Conservation (phyloP, 2,113 vertebrate genomes). For the Parotia lawesii region DNA sequence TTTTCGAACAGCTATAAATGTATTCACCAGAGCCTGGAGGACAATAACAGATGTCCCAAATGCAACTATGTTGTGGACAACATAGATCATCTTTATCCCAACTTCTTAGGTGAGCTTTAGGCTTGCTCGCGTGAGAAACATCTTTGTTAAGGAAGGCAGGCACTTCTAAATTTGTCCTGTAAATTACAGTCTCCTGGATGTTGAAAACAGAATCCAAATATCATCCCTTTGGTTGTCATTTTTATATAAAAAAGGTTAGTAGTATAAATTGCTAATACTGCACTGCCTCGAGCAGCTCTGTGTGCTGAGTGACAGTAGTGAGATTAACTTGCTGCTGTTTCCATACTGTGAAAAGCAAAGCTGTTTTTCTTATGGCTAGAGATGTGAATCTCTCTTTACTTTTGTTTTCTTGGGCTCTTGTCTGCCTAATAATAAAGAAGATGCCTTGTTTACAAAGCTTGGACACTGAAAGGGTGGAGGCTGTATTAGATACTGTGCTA, state of each 20-base stretch:
- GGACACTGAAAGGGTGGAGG: background rate
- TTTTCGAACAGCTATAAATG: slow-evolving; percentile 87
- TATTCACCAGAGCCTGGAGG: slow-evolving; percentile 96
- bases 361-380: background rate
- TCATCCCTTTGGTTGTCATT: background rate
- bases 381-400: background rate
- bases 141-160: background rate
- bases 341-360: background rate
- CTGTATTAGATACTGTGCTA: background rate
- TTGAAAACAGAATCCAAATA: background rate
- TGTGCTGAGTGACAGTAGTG: background rate
- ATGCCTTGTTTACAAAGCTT: background rate
- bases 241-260: background rate
- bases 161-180: background rate
- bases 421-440: background rate
- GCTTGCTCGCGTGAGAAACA: background rate
- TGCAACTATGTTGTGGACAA: slow-evolving; percentile 99
- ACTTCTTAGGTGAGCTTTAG: slow-evolving; percentile 91
- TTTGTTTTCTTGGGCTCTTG: background rate
- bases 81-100: slow-evolving; percentile 96
- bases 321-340: background rate
- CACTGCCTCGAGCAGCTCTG: background rate
- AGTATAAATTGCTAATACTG: background rate
- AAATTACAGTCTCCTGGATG: background rate
- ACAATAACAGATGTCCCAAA: slow-evolving; percentile 97